These are phyloP conservation scores for Catharus fuscescens DNA, from an alignment of 2,113 vertebrate species.

Conservation along the genomic window DNA sequence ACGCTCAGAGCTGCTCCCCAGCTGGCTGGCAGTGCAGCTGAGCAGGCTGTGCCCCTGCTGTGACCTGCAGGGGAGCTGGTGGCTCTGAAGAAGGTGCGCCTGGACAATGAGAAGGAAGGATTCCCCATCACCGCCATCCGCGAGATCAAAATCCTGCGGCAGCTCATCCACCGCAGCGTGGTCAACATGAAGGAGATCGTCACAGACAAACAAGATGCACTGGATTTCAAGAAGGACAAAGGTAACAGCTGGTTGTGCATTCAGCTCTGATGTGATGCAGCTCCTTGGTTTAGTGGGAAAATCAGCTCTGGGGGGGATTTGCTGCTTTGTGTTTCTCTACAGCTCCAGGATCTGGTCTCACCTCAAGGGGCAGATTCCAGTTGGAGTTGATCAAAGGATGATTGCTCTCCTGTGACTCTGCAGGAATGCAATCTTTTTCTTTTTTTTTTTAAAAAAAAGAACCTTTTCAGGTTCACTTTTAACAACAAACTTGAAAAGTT, in stretches of 20 bases:
- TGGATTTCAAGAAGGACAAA: slow-evolving; percentile 99
- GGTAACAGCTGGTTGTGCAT: slow-evolving; percentile 71
- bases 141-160: slow-evolving; percentile 96
- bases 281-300: neutral
- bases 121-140: slow-evolving; percentile 98
- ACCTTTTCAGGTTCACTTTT: neutral
- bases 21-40: neutral
- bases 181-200: slow-evolving; percentile 99
- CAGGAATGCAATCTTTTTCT: neutral
- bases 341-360: neutral
- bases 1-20: fast-evolving
- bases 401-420: too few relatives aligned
- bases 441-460: neutral
- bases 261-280: neutral
- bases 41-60: neutral
- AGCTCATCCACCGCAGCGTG: slow-evolving; percentile 95
- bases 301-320: fast-evolving
- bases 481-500: neutral
- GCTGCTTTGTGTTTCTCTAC: neutral
- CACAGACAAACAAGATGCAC: slow-evolving; percentile 97
- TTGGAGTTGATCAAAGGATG: neutral
- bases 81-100: slow-evolving; percentile 95
- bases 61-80: slow-evolving; percentile 88
- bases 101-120: slow-evolving; percentile 98
- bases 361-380: neutral